Evolutionary conservation across 2,888 invertebrate species (phyloP).

Genomic region (Magallana nippona): DNA sequence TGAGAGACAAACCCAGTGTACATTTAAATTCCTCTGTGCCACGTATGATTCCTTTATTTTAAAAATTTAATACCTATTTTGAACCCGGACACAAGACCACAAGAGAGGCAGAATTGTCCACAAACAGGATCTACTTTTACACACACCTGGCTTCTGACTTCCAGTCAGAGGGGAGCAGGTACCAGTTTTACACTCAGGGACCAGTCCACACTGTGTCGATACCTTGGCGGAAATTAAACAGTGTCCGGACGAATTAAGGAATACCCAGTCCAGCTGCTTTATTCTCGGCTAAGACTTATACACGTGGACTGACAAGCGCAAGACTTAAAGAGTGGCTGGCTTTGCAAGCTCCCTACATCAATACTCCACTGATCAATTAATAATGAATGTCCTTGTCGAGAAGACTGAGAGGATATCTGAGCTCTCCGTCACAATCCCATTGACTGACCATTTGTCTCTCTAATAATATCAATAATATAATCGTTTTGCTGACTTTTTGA

Average conservation of each 20-base stretch:
- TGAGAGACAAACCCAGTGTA: too few species aligned
- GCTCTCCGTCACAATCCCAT: too few species aligned
- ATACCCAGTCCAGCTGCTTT: background rate
- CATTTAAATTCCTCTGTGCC: too few species aligned
- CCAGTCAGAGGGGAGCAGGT: too few species aligned
- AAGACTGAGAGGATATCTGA: too few species aligned
- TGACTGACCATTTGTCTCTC: background rate
- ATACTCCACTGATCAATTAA: slow-evolving; percentile 22
- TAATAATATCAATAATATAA: background rate
- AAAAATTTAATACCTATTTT: too few species aligned
- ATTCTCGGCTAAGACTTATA: background rate
- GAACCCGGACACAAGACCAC: too few species aligned
- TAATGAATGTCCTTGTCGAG: slow-evolving; percentile 5
- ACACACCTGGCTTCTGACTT: too few species aligned
- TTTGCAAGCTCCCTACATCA: background rate
- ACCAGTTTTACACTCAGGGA: too few species aligned
- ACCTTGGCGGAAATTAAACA: slow-evolving; percentile 10
- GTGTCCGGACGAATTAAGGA: background rate
- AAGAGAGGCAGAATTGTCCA: too few species aligned
- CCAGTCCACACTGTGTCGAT: background rate
- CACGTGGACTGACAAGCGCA: background rate
- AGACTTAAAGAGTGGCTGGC: background rate
- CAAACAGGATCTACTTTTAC: too few species aligned
- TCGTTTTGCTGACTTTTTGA: background rate
- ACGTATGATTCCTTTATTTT: too few species aligned